Evolutionary conservation across 1,140 invertebrate genomes (phyloP).

Genomic region (Cardiocondyla obscurior): DNA sequence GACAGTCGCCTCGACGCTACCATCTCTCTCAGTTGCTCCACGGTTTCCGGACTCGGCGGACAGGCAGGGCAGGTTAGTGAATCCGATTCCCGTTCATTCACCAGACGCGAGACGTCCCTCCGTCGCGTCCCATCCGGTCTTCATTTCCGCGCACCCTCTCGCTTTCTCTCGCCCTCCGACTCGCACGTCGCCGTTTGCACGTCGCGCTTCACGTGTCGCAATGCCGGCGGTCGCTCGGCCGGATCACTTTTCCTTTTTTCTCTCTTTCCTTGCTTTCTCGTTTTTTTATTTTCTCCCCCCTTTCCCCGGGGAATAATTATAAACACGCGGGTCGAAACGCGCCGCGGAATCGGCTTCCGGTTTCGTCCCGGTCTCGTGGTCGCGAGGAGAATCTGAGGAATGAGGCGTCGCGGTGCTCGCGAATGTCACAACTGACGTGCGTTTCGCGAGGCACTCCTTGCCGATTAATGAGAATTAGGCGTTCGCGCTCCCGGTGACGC

Average conservation of each 20-base stretch:
- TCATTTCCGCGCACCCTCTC: slow-evolving; percentile 33
- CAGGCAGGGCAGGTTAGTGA: slow-evolving; percentile 68
- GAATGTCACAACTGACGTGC: slow-evolving; percentile 8
- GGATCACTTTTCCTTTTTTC: background rate
- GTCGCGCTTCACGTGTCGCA: slow-evolving; percentile 19
- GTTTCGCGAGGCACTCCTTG: slow-evolving; percentile 17
- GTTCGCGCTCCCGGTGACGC: slow-evolving; percentile 29
- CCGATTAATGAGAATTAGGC: slow-evolving; percentile 39
- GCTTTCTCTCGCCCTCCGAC: slow-evolving; percentile 39
- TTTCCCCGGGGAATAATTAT: background rate
- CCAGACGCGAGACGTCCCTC: slow-evolving; percentile 55
- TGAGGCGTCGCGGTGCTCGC: background rate
- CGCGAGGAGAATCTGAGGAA: background rate
- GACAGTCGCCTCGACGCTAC: slow-evolving; percentile 64
- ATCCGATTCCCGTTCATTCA: slow-evolving; percentile 68
- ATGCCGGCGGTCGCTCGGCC: background rate
- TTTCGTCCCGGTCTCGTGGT: no score
- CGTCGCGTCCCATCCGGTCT: slow-evolving; percentile 40
- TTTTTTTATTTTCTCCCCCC: background rate
- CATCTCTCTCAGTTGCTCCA: slow-evolving; percentile 69
- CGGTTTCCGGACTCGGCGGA: slow-evolving; percentile 70
- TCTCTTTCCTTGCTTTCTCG: no score
- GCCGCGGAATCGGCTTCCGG: no score
- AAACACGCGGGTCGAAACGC: background rate
- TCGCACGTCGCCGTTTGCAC: slow-evolving; percentile 12